Base-by-base conservation (phyloP, 2,113 vertebrate species). In the Catharus bicknelli region DNA sequence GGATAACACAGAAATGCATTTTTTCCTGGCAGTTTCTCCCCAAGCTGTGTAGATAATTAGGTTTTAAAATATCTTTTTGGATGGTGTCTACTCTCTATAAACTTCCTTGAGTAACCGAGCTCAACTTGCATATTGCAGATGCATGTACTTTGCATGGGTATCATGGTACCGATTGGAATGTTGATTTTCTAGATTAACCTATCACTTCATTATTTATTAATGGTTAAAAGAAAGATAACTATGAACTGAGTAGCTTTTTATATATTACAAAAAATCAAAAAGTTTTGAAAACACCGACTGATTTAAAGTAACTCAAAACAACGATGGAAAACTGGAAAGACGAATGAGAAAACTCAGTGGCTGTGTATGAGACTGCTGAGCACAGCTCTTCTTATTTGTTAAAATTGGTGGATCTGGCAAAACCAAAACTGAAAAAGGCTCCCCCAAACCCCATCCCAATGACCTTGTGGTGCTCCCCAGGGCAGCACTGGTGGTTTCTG, bases 361-460 rank as follows among this genome's bases (percentile, higher is more conserved):
- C 29, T 4, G 5, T 3, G 70, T 92, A 1, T 20, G 48, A 40
- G n/a, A 75, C 58, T 70, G 63, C 63, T 70, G 53, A 67, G 63
- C 80, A 68, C 16, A 73, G 78, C 81, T 88, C 68, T 91, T 94
- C 91, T 66, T 75, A 90, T 92, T 81, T 94, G 90, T 80, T 62
- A 45, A 84, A 94, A 93, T 57, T 95, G 94, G 93, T 95, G 94
- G 88, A 95, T 94, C 94, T 96, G 90, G 86, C 61, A 63, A 83
- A 88, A 64, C 8, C 42, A 58, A 68, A 79, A 18, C 5, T 30
- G 74, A 26, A 79, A 55, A 63, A 67, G 19, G 21, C 53, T 92
- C 11, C 18, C 43, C 18, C 3, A 43, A 12, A 30, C 47, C 23
- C 34, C 45, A 53, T 5, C 17, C 36, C 63, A 50, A 13, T 0